Conservation (phyloP, 2,888 invertebrate genomes). For the Cecidostiba fungosa region DNA sequence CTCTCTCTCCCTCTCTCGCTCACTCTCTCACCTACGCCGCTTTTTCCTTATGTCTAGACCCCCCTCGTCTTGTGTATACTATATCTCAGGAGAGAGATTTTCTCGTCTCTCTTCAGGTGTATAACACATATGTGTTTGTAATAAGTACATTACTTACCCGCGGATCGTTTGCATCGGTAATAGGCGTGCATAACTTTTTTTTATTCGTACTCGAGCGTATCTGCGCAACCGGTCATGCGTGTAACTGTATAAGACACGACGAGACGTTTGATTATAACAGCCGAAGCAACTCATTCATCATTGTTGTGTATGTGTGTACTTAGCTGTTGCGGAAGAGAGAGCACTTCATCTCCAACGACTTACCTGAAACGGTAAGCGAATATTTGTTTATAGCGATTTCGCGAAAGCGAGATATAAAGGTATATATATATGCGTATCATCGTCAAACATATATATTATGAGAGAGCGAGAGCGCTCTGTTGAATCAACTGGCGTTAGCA, state of each 20-base stretch:
- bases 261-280: neutral
- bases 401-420: neutral
- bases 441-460: neutral
- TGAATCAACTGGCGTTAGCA: slow-evolving; percentile 1
- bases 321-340: neutral
- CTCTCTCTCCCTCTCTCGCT: slow-evolving; percentile 36
- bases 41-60: slow-evolving; percentile 44
- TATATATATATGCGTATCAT: neutral
- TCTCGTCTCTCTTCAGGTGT: neutral
- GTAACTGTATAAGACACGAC: neutral
- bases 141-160: neutral
- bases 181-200: neutral
- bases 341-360: neutral
- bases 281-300: neutral
- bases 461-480: neutral
- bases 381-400: slow-evolving; percentile 4
- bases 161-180: too few species aligned
- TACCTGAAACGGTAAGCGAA: slow-evolving; percentile 5
- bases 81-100: neutral
- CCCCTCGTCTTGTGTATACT: neutral
- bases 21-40: slow-evolving; percentile 47
- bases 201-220: neutral
- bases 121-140: neutral
- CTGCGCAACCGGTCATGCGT: neutral
- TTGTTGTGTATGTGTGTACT: neutral